Base-by-base conservation (phyloP, 1,140 invertebrate genomes). In the Cryptotermes secundus region DNA sequence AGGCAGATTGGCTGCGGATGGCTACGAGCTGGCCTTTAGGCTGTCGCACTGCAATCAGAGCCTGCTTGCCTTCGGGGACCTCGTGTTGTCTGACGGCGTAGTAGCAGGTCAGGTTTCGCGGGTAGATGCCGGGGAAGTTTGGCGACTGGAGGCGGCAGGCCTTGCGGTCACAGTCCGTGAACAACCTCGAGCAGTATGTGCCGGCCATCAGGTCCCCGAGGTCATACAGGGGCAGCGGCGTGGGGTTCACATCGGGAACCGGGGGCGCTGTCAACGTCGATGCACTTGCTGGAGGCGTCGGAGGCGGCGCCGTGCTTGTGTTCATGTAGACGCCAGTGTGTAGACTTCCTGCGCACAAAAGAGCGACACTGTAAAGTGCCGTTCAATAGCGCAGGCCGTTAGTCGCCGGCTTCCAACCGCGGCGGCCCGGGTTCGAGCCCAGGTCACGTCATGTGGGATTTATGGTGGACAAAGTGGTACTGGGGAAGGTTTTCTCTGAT, bases 91-190 rank as follows among this genome's bases (percentile, higher is more conserved):
- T 89, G 38, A 97, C 95, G 59, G 96, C 96, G 87, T 96, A 97
- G 90, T 96, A 97, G 88, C 96, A 97, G 65, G 96, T 96, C 87
- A 97, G 92, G 89, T 97, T 97, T 65, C 96, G 92, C 0, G 96
- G 96, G 90, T 97, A 97, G 59, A 97, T 92, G 80, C 96, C 96
- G 16, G 96, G 96, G 90, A 96, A 97, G 91, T 97, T 97, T 34
- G 97, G 96, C 59, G 96, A 97, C 89, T 97, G 96, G 84, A 97
- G 92, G 85, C 95, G 93, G 90, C 96, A 97, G 82, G 38, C 16
- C 90, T 95, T 96, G 88, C 93, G 93, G 91, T 97, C 95, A 89
- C 96, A 97, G 89, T 96, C 95, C 90, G 95, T 96, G 91, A 96
- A 97, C 89, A 96, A 96, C 85, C 96, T 92, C 34, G 96, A 96